Evolutionary conservation across 2,797 vertebrate species (phyloP), one percentile per base, ranked within the genome.

Genomic region (Enteromius treurensis): DNA sequence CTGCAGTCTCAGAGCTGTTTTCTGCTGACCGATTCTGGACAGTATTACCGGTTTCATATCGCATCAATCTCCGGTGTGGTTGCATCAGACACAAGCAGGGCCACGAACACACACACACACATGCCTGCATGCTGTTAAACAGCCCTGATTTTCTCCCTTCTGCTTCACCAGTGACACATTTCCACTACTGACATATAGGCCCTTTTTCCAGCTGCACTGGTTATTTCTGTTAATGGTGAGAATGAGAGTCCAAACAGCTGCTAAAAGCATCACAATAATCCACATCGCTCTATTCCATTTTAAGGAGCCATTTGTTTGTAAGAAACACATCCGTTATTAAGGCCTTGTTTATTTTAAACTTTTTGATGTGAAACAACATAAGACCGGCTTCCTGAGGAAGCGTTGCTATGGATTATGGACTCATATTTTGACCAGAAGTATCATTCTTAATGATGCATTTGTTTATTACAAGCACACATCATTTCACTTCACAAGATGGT

Each of bases 51-150:
- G 65, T 80, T 37, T 80, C 29, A 53, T 55, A 29, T 76, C 73
- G 11, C 65, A 45, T 60, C 37, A 64, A 40, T 76, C 71, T 40
- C 70, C 21, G 34, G 23, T 17, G 49, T 34, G 49, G 62, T 83
- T 83, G 40, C 81, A 58, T 83, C 81, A 83, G 49, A 26, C 47
- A 23, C 15, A 15, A 34, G 64, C 45, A 69, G 49, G 64, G 74
- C 47, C 73, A 53, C 60, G 67, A 23, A 77, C 34, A 53, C 58
- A 47, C 80, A 53, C 58, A 47, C 80, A 49, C 71, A 70, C 6
- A 49, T 58, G 55, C 58, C 32, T 75, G 29, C 19, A 64, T 64
- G 19, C 69, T 74, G 51, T 42, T 42, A 70, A 58, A 71, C 17
- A 53, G 34, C 13, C 17, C 23, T 45, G n/a, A 53, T 40, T 34